Evolutionary conservation across 1,140 invertebrate genomes (phyloP).

Genomic region (Temnothorax curvispinosus): DNA sequence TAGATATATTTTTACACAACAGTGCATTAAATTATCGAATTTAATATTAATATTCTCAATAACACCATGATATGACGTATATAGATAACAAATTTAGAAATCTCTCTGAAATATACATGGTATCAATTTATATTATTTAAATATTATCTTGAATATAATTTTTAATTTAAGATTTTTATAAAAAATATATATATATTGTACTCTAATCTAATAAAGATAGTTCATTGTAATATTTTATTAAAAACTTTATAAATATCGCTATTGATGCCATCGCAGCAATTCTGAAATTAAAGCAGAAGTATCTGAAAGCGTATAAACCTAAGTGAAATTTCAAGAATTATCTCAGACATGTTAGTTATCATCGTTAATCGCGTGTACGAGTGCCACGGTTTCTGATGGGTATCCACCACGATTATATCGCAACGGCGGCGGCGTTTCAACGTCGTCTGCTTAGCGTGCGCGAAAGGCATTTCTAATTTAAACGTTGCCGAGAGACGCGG

Average conservation of each 20-base stretch:
- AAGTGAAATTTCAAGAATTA: slow-evolving; percentile 43
- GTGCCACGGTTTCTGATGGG: slow-evolving; percentile 22
- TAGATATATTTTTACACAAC: not conserved
- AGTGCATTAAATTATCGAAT: not conserved
- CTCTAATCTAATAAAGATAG: not conserved
- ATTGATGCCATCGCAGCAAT: not conserved
- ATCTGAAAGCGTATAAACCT: slow-evolving; percentile 2
- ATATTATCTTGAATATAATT: not conserved
- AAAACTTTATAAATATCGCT: not conserved
- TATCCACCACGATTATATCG: slow-evolving; percentile 36
- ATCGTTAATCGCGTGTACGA: slow-evolving; percentile 40
- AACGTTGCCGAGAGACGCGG: slow-evolving; percentile 54
- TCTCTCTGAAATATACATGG: too few relatives aligned
- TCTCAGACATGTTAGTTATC: slow-evolving; percentile 35
- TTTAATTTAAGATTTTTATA: not conserved
- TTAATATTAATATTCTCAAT: not conserved
- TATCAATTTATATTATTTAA: too few relatives aligned
- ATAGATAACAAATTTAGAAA: too few relatives aligned
- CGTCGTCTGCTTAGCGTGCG: slow-evolving; percentile 30
- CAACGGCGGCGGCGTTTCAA: slow-evolving; percentile 42
- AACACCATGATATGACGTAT: too few relatives aligned
- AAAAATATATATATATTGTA: not conserved
- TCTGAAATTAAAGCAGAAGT: slow-evolving; percentile 13
- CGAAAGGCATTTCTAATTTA: slow-evolving; percentile 74
- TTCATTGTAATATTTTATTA: not conserved